A percentile compares a stretch with the other conserved stretches of the same genome.
These are phyloP conservation scores for Elgaria multicarinata DNA, from an alignment of 2,113 vertebrate species.

Conservation along the genomic window DNA sequence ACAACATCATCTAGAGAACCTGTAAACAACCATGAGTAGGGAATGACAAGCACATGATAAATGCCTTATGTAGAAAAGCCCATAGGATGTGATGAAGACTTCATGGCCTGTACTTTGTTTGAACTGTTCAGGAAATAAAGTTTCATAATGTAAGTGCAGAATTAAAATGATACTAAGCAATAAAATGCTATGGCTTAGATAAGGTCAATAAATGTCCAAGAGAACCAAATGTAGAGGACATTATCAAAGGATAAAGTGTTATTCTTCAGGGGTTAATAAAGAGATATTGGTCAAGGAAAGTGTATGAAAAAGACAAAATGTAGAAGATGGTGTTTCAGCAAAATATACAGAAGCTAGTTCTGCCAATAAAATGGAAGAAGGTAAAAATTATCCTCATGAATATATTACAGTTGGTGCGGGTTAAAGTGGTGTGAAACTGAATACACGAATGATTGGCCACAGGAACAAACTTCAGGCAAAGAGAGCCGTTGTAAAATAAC, in stretches of 20 bases:
- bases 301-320: neutral
- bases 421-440: neutral
- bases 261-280: neutral
- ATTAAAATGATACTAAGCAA: neutral
- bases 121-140: neutral
- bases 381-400: neutral
- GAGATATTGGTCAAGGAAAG: neutral
- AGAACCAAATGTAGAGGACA: neutral
- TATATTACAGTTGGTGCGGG: neutral
- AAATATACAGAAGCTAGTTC: neutral
- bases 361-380: neutral
- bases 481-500: neutral
- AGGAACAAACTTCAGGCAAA: neutral
- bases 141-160: neutral
- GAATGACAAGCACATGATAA: no score
- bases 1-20: no score
- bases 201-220: neutral
- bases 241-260: neutral
- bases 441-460: neutral
- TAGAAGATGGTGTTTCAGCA: neutral
- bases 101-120: neutral
- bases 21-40: no score
- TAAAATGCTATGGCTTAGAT: constrained; percentile 9
- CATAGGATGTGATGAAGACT: neutral
- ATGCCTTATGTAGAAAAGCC: no score